Base-by-base conservation (phyloP, 2,888 invertebrate species). In the Rutpela maculata region DNA sequence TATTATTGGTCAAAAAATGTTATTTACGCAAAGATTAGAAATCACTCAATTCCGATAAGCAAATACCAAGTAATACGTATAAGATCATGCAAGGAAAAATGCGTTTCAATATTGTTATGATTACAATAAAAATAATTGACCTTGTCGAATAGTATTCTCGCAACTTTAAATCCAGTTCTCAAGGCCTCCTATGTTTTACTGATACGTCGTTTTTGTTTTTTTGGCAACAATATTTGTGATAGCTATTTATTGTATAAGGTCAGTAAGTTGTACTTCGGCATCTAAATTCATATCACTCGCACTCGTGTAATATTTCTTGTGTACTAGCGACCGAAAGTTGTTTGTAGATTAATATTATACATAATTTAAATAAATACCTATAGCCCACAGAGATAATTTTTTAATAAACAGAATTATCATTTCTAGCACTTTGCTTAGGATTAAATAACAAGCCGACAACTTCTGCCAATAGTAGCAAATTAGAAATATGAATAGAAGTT, bases 241-340 rank as follows among this genome's bases (percentile, higher is more conserved):
- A 22, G 55, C 22, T 15, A 67, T 67, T 56, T 55, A 43, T 70
- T 70, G 70, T 70, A 70, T 70, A 43, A 70, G 70, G 70, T 70
- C 70, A 70, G 70, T 59, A 31, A 70, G 50, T 60, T 70, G 70
- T 70, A 38, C 43, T 66, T 50, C 31, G 19, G 43, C 43, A 65
- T 65, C 19, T 43, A 43, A 65, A 63, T 19, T 65, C 7, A 18
- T 65, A 22, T 43, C 3, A 43, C 12, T 38, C 38, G 11, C 3
- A 43, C 12, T 38, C 38, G 11, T 38, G 11, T 11, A 5, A 7
- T 38, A 5, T 38, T 38, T 38, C 38, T 38, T 38, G 7, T 38
- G 9, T 38, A 5, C 38, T 38, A 11, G 7, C 22, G 22, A 26
- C 22, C 22, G 22, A 26, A 26, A 26, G 22, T 26, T 26, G 22